These are phyloP conservation scores for Zaprionus ghesquierei DNA, from an alignment of 1,140 invertebrate genomes.

Conservation along the genomic window DNA sequence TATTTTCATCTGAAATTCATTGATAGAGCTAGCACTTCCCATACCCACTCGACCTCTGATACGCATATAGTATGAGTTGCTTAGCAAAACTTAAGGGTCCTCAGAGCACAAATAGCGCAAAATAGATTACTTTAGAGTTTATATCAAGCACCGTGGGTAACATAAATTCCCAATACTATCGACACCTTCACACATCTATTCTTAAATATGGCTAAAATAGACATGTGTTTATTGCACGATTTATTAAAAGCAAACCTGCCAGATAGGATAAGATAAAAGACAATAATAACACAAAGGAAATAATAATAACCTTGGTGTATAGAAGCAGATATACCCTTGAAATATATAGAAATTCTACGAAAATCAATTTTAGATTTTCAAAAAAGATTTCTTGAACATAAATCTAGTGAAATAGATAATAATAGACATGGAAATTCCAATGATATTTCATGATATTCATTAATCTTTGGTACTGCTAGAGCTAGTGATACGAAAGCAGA, in stretches of 20 bases:
- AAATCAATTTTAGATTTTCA: background rate
- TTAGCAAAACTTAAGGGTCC: background rate
- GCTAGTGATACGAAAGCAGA: background rate
- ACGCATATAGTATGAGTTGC: background rate
- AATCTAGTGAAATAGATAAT: background rate
- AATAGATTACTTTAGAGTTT: background rate
- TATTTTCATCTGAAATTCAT: background rate
- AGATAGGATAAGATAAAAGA: conserved; percentile 1
- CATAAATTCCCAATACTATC: background rate
- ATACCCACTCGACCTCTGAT: background rate
- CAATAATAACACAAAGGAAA: background rate
- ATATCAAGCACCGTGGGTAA: background rate
- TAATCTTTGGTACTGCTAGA: background rate
- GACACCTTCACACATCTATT: background rate
- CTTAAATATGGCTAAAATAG: background rate
- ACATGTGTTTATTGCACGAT: background rate
- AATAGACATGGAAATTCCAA: background rate
- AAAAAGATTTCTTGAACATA: too few species aligned
- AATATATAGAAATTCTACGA: background rate
- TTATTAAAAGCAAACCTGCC: background rate
- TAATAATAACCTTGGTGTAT: background rate
- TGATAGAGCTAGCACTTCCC: background rate
- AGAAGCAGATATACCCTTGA: background rate
- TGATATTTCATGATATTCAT: background rate
- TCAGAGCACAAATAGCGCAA: background rate